Conservation (phyloP, 2,888 invertebrate species). For the Cotesia congregata region DNA sequence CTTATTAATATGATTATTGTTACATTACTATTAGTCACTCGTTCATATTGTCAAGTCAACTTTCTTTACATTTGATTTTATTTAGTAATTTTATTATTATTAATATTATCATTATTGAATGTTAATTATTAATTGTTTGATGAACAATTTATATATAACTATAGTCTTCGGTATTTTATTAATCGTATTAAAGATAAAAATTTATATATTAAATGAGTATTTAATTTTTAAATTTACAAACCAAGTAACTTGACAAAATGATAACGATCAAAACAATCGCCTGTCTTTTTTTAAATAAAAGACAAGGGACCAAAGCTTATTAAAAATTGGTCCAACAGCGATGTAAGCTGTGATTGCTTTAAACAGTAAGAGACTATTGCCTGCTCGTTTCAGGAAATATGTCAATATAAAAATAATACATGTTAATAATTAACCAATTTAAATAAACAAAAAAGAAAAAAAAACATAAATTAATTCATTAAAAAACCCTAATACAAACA, state of each 20-base stretch:
- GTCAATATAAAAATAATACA: constrained; percentile 6
- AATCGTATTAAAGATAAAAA: neutral
- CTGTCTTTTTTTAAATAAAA: constrained; percentile 58
- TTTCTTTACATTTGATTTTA: constrained; percentile 13
- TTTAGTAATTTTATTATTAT: neutral
- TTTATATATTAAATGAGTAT: neutral
- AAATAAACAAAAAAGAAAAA: neutral
- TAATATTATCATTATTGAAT: neutral
- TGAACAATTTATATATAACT: neutral
- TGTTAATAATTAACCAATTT: constrained; percentile 5
- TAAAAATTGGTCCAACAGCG: constrained; percentile 68
- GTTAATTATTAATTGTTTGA: neutral
- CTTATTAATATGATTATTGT: constrained; percentile 59
- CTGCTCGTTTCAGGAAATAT: constrained; percentile 54
- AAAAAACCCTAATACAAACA: neutral
- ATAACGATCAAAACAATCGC: constrained; percentile 71
- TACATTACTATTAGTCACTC: constrained; percentile 65
- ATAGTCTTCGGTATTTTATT: constrained; percentile 1
- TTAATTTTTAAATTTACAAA: constrained; percentile 4
- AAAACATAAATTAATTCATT: neutral
- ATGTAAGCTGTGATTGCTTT: constrained; percentile 70
- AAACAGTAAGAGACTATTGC: constrained; percentile 69
- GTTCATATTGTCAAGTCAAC: constrained; percentile 59
- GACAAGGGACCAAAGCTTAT: constrained; percentile 66
- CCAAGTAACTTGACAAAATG: constrained; percentile 55